Evolutionary conservation across 2,797 vertebrate species (phyloP).

Genomic region (Nyctalus aviator): DNA sequence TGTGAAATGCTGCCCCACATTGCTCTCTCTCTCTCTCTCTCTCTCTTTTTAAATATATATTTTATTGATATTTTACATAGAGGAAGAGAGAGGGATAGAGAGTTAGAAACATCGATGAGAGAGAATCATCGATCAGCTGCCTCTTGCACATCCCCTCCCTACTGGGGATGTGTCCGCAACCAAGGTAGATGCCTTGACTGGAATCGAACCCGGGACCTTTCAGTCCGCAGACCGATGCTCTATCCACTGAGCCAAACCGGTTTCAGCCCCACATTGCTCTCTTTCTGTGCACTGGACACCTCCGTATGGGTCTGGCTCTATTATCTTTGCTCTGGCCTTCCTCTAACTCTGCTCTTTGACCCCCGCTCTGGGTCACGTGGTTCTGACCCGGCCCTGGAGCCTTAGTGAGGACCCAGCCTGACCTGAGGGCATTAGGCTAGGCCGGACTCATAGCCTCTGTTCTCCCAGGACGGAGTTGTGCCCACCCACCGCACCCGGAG

Average conservation of each 20-base stretch:
- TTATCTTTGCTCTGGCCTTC: not conserved
- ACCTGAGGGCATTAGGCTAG: not conserved
- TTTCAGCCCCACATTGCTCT: not conserved
- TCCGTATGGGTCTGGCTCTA: not conserved
- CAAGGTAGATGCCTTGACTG: too few relatives aligned
- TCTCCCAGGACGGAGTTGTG: not conserved
- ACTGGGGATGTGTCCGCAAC: too few relatives aligned
- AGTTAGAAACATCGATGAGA: too few relatives aligned
- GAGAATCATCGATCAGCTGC: too few relatives aligned
- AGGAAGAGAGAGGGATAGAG: too few relatives aligned
- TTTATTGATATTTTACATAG: too few relatives aligned
- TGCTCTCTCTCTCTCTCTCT: slow-evolving; percentile 16
- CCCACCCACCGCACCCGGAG: not conserved
- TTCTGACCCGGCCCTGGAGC: not conserved
- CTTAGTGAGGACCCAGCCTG: not conserved
- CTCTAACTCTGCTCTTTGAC: not conserved
- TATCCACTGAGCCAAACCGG: too few relatives aligned
- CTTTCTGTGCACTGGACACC: not conserved
- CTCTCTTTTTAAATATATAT: too few relatives aligned
- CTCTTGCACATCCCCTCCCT: too few relatives aligned
- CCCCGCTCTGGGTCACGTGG: not conserved
- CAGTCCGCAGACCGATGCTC: too few relatives aligned
- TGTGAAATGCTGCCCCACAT: too few relatives aligned
- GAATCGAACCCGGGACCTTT: too few relatives aligned
- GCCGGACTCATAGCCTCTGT: not conserved